Conservation (phyloP, 1,140 invertebrate species). For the Rhagoletis zephyria region DNA sequence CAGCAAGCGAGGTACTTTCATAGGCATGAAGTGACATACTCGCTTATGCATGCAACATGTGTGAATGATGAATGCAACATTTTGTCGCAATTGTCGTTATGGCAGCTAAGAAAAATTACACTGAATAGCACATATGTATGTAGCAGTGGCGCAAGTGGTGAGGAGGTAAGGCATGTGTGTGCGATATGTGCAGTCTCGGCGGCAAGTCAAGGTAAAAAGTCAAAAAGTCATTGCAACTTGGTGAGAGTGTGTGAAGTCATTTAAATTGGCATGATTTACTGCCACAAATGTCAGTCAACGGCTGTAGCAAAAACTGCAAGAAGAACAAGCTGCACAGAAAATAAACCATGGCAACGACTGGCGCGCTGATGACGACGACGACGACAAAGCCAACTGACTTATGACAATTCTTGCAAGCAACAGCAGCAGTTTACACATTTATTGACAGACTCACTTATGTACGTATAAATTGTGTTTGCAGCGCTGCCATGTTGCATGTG, state of each 20-base stretch:
- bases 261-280: constrained; percentile 52
- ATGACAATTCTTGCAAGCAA: not conserved
- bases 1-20: too few relatives aligned
- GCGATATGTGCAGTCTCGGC: not conserved
- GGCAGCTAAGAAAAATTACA: constrained; percentile 27
- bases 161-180: not conserved
- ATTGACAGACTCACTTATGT: not conserved
- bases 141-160: not conserved
- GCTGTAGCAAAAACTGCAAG: not conserved
- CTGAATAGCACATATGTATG: too few relatives aligned
- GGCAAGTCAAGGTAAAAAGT: constrained; percentile 22
- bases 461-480: not conserved
- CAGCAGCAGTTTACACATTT: not conserved
- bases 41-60: constrained; percentile 33
- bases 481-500: constrained; percentile 9
- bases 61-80: constrained; percentile 51
- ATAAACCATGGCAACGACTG: not conserved
- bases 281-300: constrained; percentile 47
- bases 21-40: constrained; percentile 12
- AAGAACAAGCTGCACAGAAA: not conserved
- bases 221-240: constrained; percentile 26
- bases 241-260: constrained; percentile 40
- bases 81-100: constrained; percentile 44
- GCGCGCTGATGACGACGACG: not conserved
- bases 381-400: constrained; percentile 14